A percentile compares a stretch with the other conserved stretches of the same genome.
Conservation (phyloP, 1,140 invertebrate species). For the Bradysia coprophila region DNA sequence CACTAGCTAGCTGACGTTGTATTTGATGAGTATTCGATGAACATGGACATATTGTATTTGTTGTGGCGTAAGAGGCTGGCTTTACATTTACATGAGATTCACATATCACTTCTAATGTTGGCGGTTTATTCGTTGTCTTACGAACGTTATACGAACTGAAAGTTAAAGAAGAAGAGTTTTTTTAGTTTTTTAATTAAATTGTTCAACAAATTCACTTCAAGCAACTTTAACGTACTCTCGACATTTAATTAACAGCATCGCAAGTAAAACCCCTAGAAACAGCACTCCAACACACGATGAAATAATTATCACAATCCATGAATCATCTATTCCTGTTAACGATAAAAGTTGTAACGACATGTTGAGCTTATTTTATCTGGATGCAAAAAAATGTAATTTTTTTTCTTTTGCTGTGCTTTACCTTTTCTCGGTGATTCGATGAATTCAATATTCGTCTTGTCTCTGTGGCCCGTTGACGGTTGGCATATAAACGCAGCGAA, state of each 20-base stretch:
- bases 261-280: background rate
- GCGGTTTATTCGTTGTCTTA: background rate
- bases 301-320: background rate
- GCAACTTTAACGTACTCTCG: background rate
- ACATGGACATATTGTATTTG: conserved; percentile 20
- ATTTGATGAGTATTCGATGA: conserved; percentile 14
- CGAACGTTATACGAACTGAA: background rate
- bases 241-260: background rate
- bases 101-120: background rate
- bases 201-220: too few relatives aligned
- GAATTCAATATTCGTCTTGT: conserved; percentile 41
- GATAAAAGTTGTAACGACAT: background rate
- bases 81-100: conserved; percentile 8
- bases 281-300: background rate
- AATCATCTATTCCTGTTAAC: background rate
- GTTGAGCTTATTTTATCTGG: too few relatives aligned
- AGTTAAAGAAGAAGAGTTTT: too few relatives aligned
- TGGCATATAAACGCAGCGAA: conserved; percentile 29
- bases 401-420: background rate
- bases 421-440: conserved; percentile 52
- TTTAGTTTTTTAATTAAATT: too few relatives aligned
- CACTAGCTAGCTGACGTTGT: conserved; percentile 24
- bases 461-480: conserved; percentile 26
- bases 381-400: background rate
- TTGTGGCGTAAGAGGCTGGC: conserved; percentile 19